These are phyloP conservation scores for Xiphophorus maculatus DNA, from an alignment of 2,113 vertebrate genomes.

Conservation along the genomic window DNA sequence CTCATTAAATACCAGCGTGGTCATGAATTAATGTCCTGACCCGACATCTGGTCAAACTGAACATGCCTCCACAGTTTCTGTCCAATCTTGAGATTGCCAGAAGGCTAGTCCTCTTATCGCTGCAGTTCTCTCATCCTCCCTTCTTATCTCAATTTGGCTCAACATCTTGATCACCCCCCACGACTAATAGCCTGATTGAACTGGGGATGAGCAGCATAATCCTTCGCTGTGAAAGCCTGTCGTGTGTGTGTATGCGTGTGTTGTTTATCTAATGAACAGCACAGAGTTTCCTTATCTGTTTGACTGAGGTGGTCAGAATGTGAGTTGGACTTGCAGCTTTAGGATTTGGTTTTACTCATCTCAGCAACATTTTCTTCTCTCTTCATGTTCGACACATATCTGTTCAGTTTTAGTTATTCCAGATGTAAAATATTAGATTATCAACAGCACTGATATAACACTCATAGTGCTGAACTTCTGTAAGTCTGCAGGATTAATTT, in stretches of 20 bases:
- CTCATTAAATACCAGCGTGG: slow-evolving; percentile 48
- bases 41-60: slow-evolving; percentile 22
- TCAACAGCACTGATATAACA: background rate
- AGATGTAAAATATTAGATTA: background rate
- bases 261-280: slow-evolving; percentile 25
- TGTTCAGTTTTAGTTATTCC: background rate
- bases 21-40: slow-evolving; percentile 42
- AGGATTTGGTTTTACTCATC: background rate
- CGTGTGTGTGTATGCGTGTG: slow-evolving; percentile 1
- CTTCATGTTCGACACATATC: background rate
- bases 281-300: slow-evolving; percentile 38
- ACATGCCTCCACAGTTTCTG: slow-evolving; percentile 2
- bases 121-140: slow-evolving; percentile 18
- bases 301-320: slow-evolving; percentile 4
- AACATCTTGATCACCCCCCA: slow-evolving; percentile 41
- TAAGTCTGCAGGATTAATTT: background rate
- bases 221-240: slow-evolving; percentile 13
- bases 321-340: background rate
- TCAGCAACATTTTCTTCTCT: background rate
- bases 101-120: slow-evolving; percentile 21
- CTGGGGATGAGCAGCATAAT: slow-evolving; percentile 39
- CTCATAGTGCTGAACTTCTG: slow-evolving; percentile 19
- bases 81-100: slow-evolving; percentile 26
- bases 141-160: slow-evolving; percentile 36
- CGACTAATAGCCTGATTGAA: slow-evolving; percentile 58